Evolutionary conservation across 2,888 invertebrate genomes (phyloP).

Genomic region (Escarpia spicata): DNA sequence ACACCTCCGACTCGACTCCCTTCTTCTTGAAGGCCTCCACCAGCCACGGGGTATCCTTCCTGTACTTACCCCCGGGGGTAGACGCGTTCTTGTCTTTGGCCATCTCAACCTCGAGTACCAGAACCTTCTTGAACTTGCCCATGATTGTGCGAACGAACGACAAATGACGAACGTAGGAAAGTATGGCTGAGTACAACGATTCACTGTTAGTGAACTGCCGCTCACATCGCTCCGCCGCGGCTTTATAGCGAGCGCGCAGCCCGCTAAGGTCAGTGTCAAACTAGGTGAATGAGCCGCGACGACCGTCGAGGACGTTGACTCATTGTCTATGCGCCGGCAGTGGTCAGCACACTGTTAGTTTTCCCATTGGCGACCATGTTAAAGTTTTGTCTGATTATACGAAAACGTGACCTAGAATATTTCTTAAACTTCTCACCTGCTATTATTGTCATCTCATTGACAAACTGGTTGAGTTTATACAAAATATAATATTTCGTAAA

Average conservation of each 20-base stretch:
- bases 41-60: slow-evolving; percentile 16
- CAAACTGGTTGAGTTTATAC: too few relatives aligned
- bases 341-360: not conserved
- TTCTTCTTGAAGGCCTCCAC: slow-evolving; percentile 7
- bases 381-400: too few relatives aligned
- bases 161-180: not conserved
- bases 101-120: not conserved
- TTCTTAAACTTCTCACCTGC: not conserved
- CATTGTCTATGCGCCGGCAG: not conserved
- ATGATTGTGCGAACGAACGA: slow-evolving; percentile 7
- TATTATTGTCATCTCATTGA: too few relatives aligned
- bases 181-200: not conserved
- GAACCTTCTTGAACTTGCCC: slow-evolving; percentile 12
- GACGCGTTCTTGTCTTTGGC: slow-evolving; percentile 9
- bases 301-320: not conserved
- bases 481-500: too few relatives aligned
- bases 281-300: not conserved
- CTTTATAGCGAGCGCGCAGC: not conserved
- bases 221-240: not conserved
- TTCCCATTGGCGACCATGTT: too few relatives aligned
- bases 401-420: not conserved
- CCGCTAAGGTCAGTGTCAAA: not conserved
- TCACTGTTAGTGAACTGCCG: slow-evolving; percentile 3
- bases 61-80: slow-evolving; percentile 5
- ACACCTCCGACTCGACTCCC: slow-evolving; percentile 20